Percentiles rank a stretch among this genome's conserved stretches.
Conservation (phyloP, 2,113 vertebrate species). For the Pygoscelis adeliae region DNA sequence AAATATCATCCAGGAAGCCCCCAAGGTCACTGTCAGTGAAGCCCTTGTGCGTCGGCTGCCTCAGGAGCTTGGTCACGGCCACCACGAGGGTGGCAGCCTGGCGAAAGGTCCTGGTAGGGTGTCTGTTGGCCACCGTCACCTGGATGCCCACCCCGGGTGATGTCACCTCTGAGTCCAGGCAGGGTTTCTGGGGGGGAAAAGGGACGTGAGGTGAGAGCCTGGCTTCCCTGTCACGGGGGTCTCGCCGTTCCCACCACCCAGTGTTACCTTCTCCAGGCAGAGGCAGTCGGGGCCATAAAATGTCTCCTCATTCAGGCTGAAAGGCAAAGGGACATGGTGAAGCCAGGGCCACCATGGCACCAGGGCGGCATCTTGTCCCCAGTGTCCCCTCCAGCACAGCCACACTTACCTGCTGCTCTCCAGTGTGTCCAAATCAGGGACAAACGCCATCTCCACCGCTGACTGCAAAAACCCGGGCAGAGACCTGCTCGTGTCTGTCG, state of each 20-base stretch:
- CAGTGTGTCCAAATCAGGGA: conserved; percentile 17
- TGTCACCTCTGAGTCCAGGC: background rate
- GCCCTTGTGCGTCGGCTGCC: accelerated
- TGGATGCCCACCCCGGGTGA: background rate
- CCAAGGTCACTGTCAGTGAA: conserved; percentile 34
- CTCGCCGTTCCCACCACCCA: accelerated
- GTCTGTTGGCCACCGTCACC: background rate
- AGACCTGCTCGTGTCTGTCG: background rate
- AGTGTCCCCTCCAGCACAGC: accelerated
- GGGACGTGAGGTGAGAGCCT: background rate
- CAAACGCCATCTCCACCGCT: background rate
- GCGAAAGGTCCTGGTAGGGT: background rate
- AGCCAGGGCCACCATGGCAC: background rate
- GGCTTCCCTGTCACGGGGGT: background rate
- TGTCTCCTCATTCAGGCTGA: background rate
- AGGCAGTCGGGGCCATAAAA: background rate
- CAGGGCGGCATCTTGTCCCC: background rate
- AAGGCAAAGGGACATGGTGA: background rate
- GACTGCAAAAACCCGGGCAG: background rate
- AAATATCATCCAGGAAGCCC: conserved; percentile 19
- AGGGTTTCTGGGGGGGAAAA: background rate
- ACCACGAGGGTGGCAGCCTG: background rate
- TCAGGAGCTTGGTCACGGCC: conserved; percentile 5
- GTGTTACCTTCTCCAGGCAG: background rate
- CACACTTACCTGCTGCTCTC: conserved; percentile 14